Conservation (phyloP, 2,888 invertebrate species). For the Heliconius ethilla region DNA sequence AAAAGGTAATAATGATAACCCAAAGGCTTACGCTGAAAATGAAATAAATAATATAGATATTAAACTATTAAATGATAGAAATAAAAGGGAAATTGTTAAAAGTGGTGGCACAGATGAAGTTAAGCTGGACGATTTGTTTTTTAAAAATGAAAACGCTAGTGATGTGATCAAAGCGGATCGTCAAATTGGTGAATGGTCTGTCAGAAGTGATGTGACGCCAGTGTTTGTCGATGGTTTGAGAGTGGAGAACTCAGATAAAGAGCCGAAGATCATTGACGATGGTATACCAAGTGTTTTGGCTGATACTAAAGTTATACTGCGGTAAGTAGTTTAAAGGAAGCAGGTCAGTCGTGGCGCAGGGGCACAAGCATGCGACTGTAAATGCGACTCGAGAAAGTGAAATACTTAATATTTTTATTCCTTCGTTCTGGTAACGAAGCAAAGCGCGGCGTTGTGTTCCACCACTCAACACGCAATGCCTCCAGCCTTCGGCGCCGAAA, state of each 20-base stretch:
- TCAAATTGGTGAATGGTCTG: constrained; percentile 50
- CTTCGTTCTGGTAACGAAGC: not conserved
- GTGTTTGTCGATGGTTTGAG: constrained; percentile 80
- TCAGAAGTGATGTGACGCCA: constrained; percentile 46
- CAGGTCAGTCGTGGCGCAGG: not conserved
- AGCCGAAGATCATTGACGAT: constrained; percentile 74
- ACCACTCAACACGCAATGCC: not conserved
- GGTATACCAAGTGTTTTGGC: constrained; percentile 87
- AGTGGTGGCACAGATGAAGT: constrained; percentile 32
- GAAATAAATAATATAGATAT: constrained; percentile 28
- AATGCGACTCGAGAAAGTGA: not conserved
- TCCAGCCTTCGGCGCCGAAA: not conserved
- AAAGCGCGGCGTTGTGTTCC: not conserved
- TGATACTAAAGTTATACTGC: constrained; percentile 80
- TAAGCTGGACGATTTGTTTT: constrained; percentile 34
- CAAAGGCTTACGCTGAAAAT: constrained; percentile 26
- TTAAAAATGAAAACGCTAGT: constrained; percentile 34
- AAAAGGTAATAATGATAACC: constrained; percentile 13
- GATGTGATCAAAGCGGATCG: constrained; percentile 39
- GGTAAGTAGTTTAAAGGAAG: constrained; percentile 53
- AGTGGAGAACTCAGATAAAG: constrained; percentile 82
- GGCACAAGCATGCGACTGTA: not conserved
- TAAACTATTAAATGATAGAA: constrained; percentile 33
- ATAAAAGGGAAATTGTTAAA: constrained; percentile 46
- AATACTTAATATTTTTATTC: not conserved